Evolutionary conservation across 2,797 vertebrate genomes (phyloP).

Genomic region (Aphelocoma californica): DNA sequence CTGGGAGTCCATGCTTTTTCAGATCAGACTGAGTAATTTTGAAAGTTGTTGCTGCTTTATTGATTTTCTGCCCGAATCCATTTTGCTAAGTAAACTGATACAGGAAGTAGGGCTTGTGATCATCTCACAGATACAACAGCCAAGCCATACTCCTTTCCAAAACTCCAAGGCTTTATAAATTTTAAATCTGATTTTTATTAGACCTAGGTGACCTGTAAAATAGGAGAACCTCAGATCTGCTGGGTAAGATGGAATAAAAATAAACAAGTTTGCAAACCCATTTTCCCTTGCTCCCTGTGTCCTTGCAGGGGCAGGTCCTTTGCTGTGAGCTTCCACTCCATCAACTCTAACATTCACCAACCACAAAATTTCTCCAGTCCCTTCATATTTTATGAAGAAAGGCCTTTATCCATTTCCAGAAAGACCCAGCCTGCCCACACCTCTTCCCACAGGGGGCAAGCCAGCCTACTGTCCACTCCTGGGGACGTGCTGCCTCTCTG

Average conservation of each 20-base stretch:
- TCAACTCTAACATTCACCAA: neutral
- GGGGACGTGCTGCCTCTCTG: fast-evolving
- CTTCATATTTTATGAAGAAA: neutral
- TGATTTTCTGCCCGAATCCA: conserved; percentile 42
- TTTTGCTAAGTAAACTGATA: conserved; percentile 49
- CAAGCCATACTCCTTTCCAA: neutral
- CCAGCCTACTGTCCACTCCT: fast-evolving
- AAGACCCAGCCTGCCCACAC: fast-evolving
- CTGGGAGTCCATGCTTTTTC: neutral
- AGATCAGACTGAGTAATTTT: conserved; percentile 38
- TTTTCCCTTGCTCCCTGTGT: neutral
- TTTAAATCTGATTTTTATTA: conserved; percentile 36
- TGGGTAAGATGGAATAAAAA: conserved; percentile 9
- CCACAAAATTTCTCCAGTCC: neutral
- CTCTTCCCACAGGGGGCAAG: fast-evolving
- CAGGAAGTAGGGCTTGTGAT: neutral
- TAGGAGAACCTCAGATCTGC: conserved; percentile 3
- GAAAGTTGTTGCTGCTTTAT: conserved; percentile 40
- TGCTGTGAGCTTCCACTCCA: neutral
- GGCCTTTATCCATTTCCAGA: neutral
- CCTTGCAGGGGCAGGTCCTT: neutral
- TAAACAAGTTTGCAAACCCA: neutral
- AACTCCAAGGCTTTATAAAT: conserved; percentile 4
- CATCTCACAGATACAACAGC: neutral
- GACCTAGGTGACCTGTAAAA: conserved; percentile 17